Percentiles rank a stretch among this genome's conserved stretches.
phyloP scores from a whole-genome alignment of 2,888 invertebrate genomes.

The Noctua pronuba region DNA sequence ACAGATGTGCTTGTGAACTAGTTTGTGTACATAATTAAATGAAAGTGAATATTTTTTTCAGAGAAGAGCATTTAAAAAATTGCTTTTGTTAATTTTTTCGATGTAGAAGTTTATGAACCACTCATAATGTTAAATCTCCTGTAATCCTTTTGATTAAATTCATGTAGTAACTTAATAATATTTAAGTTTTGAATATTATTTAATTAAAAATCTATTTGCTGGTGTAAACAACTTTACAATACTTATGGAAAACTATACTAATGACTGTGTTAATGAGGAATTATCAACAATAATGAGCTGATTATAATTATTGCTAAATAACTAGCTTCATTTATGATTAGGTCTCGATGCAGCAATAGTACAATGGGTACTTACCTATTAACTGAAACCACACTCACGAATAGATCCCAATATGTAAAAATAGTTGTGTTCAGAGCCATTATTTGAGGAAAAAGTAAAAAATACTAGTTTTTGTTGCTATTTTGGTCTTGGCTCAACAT shows the following conservation, averaged over 20 bases:
- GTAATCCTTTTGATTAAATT: not conserved
- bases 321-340: constrained; percentile 5
- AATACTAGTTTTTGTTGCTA: constrained; percentile 4
- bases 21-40: not conserved
- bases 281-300: constrained; percentile 15
- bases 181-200: not conserved
- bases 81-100: no score
- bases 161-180: not conserved
- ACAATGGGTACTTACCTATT: not conserved
- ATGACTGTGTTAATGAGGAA: constrained; percentile 16
- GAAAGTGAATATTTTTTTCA: not conserved
- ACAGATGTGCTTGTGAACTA: not conserved
- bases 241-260: constrained; percentile 1
- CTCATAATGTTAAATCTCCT: not conserved
- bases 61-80: not conserved
- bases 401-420: constrained; percentile 3
- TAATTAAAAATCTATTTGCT: no score
- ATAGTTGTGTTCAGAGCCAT: constrained; percentile 6
- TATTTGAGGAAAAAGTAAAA: constrained; percentile 4
- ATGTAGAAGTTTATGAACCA: no score
- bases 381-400: constrained; percentile 3
- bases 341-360: not conserved
- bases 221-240: not conserved
- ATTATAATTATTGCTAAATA: constrained; percentile 36
- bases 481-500: constrained; percentile 7